Evolutionary conservation across 2,888 invertebrate species (phyloP).

Genomic region (Congeria kusceri): DNA sequence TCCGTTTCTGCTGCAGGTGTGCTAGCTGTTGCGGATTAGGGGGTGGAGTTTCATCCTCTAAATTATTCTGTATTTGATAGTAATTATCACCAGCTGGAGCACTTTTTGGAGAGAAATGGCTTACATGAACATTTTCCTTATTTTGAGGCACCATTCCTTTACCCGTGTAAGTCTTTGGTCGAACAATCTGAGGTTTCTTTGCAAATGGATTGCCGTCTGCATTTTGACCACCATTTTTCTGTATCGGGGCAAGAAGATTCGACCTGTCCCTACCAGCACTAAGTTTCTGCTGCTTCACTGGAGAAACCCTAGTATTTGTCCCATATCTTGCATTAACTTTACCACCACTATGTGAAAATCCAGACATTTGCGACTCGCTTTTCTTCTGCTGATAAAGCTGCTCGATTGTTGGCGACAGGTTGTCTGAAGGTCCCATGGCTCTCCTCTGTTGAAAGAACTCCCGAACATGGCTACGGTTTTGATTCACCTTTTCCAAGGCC

Average conservation of each 20-base stretch:
- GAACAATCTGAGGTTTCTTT: slow-evolving; percentile 65
- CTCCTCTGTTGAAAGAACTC: slow-evolving; percentile 75
- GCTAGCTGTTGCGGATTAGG: slow-evolving; percentile 61
- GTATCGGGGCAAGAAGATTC: slow-evolving; percentile 78
- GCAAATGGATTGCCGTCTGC: slow-evolving; percentile 51
- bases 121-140: slow-evolving; percentile 32
- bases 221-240: slow-evolving; percentile 28
- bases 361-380: slow-evolving; percentile 17
- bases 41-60: slow-evolving; percentile 65
- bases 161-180: slow-evolving; percentile 64
- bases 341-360: background rate
- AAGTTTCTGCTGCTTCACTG: too few species aligned
- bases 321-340: background rate
- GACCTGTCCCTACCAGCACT: slow-evolving; percentile 75
- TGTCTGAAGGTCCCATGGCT: slow-evolving; percentile 34
- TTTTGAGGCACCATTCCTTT: slow-evolving; percentile 30
- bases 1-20: slow-evolving; percentile 60
- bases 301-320: slow-evolving; percentile 9
- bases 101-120: slow-evolving; percentile 50
- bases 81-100: slow-evolving; percentile 51
- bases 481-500: slow-evolving; percentile 65
- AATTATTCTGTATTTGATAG: slow-evolving; percentile 16
- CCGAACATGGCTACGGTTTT: slow-evolving; percentile 49
- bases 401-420: slow-evolving; percentile 66
- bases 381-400: slow-evolving; percentile 70